Base-by-base conservation (phyloP, 2,113 vertebrate genomes). In the Erythrolamprus reginae region DNA sequence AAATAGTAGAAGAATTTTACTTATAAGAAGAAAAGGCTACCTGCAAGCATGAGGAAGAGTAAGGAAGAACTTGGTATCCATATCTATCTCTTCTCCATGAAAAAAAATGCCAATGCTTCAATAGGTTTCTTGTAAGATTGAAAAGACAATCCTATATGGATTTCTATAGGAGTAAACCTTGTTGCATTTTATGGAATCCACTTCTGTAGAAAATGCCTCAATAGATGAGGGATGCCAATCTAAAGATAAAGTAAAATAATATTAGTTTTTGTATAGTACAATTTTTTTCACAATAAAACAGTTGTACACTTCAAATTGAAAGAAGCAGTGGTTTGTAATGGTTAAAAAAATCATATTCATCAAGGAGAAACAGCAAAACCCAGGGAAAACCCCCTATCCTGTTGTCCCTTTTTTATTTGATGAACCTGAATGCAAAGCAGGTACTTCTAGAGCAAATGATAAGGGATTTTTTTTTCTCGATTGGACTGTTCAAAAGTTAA, bases 401-500 rank as follows among this genome's bases (percentile, higher is more conserved):
- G 10, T 86, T 53, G 15, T 17, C 10, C 50, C 10, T 45, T 33
- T 82, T 56, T 82, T 87, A 56, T 82, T 56, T 48, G 52, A 51
- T 33, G 52, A 56, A 45, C 33, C 48, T 26, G 3, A 87, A 48
- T 82, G 21, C 26, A 13, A 33, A 48, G 65, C 65, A 58, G 52
- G 65, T 33, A n/a, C 28, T 53, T 56, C 45, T 87, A 82, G 42
- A 52, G 38, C 51, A 87, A 42, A 33, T 45, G 51, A 77, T 90
- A 48, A 87, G 21, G 42, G 21, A 88, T 19, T 42, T 42, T 38
- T 19, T 87, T 50, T 65, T 50, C 85, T 91, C n/a, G 17, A n/a
- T 21, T 23, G 55, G 24, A 50, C 70, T 83, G 70, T 55, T 91
- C 42, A 82, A 52, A 52, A 87, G 85, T 91, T 87, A 91, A 91